Base-by-base conservation (phyloP, 2,888 invertebrate species). In the Drosophila eohydei region DNA sequence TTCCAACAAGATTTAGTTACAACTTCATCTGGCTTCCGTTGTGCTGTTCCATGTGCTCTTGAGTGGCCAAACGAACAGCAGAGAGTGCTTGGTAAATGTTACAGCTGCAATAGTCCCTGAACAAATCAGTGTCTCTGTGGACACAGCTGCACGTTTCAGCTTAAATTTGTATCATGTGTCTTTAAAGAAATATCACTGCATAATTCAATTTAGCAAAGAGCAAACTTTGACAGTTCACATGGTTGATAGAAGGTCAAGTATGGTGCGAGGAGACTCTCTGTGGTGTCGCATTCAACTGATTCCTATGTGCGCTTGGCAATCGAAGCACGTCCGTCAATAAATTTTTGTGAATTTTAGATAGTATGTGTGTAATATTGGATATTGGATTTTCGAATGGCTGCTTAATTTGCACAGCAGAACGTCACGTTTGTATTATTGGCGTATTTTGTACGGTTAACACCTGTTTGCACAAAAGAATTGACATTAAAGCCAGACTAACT, bases 241-340 rank as follows among this genome's bases (percentile, higher is more conserved):
- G 26, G 36, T 16, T 46, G 28, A 28, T 51, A 14, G 5, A 4
- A 9, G 44, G 30, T 43, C 34, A 55, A 56, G 11, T 48, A 38
- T 30, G 12, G 11, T 32, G 21, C 9, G 9, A n/a, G 16, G 16
- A 16, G 28, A 11, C 4, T n/a, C 30, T 16, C 65, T 26, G 48
- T 46, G 57, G 14, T 67, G 67, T 77, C 72, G 64, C 74, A 72
- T 59, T 65, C 70, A 69, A 76, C 56, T 74, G 86, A 85, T 71
- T 86, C 80, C 88, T 67, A 85, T 76, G 60, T 34, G 12, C 32
- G 51, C 46, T 77, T 74, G 71, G 68, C 65, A 81, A 72, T 64
- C 83, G 54, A 57, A 50, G 89, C 86, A 87, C 90, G 86, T 84
- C 73, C 65, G 71, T 51, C 75, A 65, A 89, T 87, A 90, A 89